Conservation (phyloP, 2,113 vertebrate genomes). For the Trogon melanurus region DNA sequence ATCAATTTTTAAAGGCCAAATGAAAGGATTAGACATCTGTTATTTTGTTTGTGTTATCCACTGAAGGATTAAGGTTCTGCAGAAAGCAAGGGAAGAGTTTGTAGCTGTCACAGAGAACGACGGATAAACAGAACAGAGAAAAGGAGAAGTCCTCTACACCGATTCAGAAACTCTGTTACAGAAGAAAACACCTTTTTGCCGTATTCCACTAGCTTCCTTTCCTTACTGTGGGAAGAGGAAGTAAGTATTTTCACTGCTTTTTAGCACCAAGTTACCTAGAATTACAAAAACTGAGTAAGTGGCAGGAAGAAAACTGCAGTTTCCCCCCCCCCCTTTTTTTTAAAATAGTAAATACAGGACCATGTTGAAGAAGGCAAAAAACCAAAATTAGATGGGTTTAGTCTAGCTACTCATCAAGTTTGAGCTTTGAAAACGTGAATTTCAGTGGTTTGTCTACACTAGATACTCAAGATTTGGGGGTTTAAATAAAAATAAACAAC, state of each 20-base stretch:
- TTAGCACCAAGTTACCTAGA: neutral
- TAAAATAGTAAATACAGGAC: neutral
- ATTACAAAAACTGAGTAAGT: neutral
- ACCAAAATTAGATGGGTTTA: neutral
- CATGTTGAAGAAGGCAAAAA: neutral
- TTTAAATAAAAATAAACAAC: neutral
- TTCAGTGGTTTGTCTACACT: neutral
- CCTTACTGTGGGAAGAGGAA: neutral
- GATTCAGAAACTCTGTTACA: neutral
- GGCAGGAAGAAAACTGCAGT: neutral
- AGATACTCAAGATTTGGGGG: neutral
- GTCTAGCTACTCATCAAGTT: neutral
- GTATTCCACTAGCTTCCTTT: neutral
- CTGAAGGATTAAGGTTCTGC: neutral
- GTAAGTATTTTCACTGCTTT: neutral
- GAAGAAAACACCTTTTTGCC: neutral
- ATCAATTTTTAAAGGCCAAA: conserved; percentile 44
- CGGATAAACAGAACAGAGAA: neutral
- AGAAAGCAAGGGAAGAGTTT: neutral
- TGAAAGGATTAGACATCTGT: neutral
- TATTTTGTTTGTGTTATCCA: neutral
- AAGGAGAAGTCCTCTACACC: neutral
- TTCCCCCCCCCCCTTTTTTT: neutral
- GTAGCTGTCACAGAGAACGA: neutral
- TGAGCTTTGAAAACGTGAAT: neutral